Percentiles rank a stretch among this genome's conserved stretches.
Evolutionary conservation across 2,113 vertebrate species (phyloP).

Genomic region (Mormoops blainvillei): DNA sequence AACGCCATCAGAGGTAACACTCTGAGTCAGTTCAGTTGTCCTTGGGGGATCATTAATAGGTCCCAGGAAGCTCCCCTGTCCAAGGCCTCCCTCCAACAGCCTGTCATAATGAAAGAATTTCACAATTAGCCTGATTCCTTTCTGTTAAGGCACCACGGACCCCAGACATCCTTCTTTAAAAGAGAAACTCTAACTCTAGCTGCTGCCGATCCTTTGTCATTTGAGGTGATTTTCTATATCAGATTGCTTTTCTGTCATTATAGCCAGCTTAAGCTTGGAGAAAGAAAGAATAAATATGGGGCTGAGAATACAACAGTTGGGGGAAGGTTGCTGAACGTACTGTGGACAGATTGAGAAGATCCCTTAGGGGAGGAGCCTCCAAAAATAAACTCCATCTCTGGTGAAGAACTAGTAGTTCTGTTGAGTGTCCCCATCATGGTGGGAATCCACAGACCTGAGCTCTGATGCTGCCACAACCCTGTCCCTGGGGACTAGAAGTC

Average conservation of each 20-base stretch:
- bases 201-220: neutral
- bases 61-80: conserved; percentile 34
- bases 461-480: neutral
- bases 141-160: neutral
- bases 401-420: neutral
- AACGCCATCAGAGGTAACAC: neutral
- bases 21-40: neutral
- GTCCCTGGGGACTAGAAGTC: neutral
- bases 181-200: neutral
- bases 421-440: neutral
- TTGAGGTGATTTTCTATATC: neutral
- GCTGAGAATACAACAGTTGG: neutral
- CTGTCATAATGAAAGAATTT: conserved; percentile 40
- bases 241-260: neutral
- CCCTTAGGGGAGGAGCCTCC: neutral
- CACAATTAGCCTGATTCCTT: neutral
- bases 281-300: neutral
- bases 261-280: neutral
- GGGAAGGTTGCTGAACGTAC: neutral
- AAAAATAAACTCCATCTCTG: neutral
- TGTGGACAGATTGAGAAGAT: neutral
- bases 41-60: conserved; percentile 28
- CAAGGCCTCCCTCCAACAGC: neutral
- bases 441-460: neutral
- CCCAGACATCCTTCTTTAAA: conserved; percentile 1